Conservation (phyloP, 2,113 vertebrate species). For the Theropithecus gelada region DNA sequence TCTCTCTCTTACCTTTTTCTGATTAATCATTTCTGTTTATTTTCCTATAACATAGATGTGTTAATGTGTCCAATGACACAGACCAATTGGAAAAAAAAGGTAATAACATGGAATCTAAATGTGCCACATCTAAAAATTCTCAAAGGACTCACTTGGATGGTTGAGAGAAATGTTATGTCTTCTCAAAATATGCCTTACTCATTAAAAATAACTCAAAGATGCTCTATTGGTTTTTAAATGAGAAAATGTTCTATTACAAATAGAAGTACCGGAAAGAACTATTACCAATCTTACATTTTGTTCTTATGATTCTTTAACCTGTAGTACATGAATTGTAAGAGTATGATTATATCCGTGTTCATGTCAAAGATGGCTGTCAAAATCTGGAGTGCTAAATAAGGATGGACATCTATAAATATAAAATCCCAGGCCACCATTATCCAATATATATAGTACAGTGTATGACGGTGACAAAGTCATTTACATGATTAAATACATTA, state of each 20-base stretch:
- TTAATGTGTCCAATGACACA: not conserved
- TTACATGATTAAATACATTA: not conserved
- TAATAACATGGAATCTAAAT: not conserved
- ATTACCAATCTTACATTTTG: conserved; percentile 74
- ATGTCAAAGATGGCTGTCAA: conserved; percentile 83
- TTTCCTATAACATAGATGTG: not conserved
- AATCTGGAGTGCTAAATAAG: conserved; percentile 72
- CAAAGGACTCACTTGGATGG: not conserved
- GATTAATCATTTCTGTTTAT: conserved; percentile 10
- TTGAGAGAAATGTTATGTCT: not conserved
- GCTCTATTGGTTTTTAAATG: conserved; percentile 18
- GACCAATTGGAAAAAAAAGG: not conserved
- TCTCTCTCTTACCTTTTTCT: not conserved
- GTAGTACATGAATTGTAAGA: conserved; percentile 83
- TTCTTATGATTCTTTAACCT: conserved; percentile 85
- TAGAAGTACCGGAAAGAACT: not conserved
- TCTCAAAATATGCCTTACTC: not conserved
- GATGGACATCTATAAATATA: not conserved
- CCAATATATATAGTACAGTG: not conserved
- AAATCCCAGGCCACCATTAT: not conserved
- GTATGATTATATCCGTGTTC: conserved; percentile 80
- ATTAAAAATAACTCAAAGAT: not conserved
- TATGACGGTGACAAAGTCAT: not conserved
- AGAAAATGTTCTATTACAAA: not conserved
- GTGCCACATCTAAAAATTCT: not conserved